These are phyloP conservation scores for Urocolius indicus DNA, from an alignment of 2,113 vertebrate species.

Conservation along the genomic window DNA sequence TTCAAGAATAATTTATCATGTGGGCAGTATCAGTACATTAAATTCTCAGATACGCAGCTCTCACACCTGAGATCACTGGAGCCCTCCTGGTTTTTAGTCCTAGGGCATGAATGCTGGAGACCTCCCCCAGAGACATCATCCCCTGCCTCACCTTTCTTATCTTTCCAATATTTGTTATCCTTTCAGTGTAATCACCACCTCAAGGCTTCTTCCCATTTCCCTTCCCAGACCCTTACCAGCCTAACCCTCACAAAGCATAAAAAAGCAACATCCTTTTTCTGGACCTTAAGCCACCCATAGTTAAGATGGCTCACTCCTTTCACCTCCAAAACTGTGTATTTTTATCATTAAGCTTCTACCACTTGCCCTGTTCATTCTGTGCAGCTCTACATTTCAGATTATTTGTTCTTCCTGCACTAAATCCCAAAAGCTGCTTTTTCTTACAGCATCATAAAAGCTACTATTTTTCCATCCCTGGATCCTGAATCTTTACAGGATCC, in stretches of 20 bases:
- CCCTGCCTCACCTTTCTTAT: background rate
- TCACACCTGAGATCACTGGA: fast-evolving
- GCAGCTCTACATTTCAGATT: fast-evolving
- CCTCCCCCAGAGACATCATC: background rate
- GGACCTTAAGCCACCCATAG: background rate
- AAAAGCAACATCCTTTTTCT: fast-evolving
- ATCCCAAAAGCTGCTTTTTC: background rate
- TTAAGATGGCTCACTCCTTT: background rate
- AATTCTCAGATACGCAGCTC: background rate
- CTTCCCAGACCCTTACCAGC: background rate
- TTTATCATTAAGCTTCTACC: background rate
- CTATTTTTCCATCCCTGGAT: background rate
- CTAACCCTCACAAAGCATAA: fast-evolving
- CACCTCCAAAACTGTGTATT: fast-evolving
- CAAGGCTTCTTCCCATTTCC: background rate
- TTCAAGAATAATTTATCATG: background rate
- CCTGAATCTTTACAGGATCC: background rate
- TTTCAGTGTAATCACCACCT: background rate
- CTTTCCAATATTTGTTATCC: no score
- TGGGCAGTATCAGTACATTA: background rate
- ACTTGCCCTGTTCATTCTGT: background rate
- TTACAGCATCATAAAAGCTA: background rate
- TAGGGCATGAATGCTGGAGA: background rate
- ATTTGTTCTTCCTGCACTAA: background rate
- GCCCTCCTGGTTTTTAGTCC: background rate